Percentiles rank a stretch among this genome's conserved stretches.
Evolutionary conservation across 1,140 invertebrate genomes (phyloP).

Genomic region (Acromyrmex heyeri): DNA sequence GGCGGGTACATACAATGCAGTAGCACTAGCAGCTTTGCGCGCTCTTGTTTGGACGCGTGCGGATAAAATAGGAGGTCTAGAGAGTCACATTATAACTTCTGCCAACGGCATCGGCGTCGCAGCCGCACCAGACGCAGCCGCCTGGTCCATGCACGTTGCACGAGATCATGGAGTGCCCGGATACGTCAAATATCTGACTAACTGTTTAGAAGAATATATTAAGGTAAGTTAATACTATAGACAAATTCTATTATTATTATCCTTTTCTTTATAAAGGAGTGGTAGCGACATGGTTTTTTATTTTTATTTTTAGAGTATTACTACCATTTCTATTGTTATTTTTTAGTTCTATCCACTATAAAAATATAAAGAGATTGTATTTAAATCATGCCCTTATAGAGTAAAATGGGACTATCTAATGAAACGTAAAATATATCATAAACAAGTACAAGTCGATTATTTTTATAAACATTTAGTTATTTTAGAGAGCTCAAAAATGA

Average conservation of each 20-base stretch:
- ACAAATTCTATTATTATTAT: constrained; percentile 1
- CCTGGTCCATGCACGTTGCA: constrained; percentile 89
- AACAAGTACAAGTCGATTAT: too few relatives aligned
- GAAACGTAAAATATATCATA: not conserved
- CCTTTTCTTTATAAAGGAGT: not conserved
- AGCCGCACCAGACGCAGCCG: constrained; percentile 73
- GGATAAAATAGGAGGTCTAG: constrained; percentile 70
- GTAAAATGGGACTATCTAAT: not conserved
- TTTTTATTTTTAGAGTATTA: not conserved
- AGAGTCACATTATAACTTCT: constrained; percentile 79
- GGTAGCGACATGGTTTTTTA: not conserved
- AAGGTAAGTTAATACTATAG: constrained; percentile 72
- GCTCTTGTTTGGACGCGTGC: constrained; percentile 89
- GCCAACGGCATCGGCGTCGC: constrained; percentile 83
- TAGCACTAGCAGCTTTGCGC: constrained; percentile 91
- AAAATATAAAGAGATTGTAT: not conserved
- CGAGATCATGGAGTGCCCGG: constrained; percentile 97
- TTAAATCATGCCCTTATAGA: not conserved
- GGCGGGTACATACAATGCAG: constrained; percentile 91
- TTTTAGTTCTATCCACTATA: not conserved
- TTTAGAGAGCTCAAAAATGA: too few relatives aligned
- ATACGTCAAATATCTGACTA: constrained; percentile 92
- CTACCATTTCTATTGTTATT: not conserved
- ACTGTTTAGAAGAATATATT: constrained; percentile 89
- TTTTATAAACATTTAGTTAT: too few relatives aligned